These are phyloP conservation scores for Cyprinodon variegatus DNA, from an alignment of 2,113 vertebrate species.

Conservation along the genomic window DNA sequence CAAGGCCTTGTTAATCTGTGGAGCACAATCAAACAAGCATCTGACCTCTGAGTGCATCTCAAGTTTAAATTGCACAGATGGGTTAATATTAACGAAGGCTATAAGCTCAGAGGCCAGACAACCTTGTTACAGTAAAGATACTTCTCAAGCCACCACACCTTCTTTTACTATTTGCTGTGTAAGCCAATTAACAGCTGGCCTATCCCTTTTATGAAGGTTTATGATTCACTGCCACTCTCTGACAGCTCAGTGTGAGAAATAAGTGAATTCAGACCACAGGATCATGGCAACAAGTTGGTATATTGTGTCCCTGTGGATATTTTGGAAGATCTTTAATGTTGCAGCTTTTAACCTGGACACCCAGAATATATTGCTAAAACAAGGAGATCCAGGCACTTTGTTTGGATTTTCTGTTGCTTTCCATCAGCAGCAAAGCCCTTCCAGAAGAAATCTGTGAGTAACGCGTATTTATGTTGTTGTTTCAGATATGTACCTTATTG, in stretches of 20 bases:
- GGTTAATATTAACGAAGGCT: slow-evolving; percentile 61
- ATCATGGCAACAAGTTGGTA: slow-evolving; percentile 34
- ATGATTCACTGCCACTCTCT: background rate
- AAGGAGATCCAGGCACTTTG: slow-evolving; percentile 82
- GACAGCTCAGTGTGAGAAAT: background rate
- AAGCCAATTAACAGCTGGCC: slow-evolving; percentile 17
- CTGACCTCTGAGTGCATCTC: slow-evolving; percentile 18
- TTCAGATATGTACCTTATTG: background rate
- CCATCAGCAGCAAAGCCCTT: slow-evolving; percentile 85
- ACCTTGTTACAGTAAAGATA: slow-evolving; percentile 22
- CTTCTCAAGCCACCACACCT: slow-evolving; percentile 39
- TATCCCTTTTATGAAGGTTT: slow-evolving; percentile 24
- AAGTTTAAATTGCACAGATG: background rate
- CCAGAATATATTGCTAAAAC: slow-evolving; percentile 78
- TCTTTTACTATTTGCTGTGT: slow-evolving; percentile 25
- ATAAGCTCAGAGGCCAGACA: slow-evolving; percentile 39
- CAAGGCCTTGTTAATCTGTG: no score
- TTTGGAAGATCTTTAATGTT: slow-evolving; percentile 22
- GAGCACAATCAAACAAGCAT: background rate
- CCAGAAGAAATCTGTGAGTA: slow-evolving; percentile 86
- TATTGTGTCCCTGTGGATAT: slow-evolving; percentile 37
- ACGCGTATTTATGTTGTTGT: background rate
- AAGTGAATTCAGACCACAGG: background rate
- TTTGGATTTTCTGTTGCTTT: slow-evolving; percentile 92
- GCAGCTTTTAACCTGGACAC: slow-evolving; percentile 87